A percentile compares a stretch with the other conserved stretches of the same genome.
These are phyloP conservation scores for Anthoptus insignis DNA, from an alignment of 2,888 invertebrate genomes.

Conservation along the genomic window DNA sequence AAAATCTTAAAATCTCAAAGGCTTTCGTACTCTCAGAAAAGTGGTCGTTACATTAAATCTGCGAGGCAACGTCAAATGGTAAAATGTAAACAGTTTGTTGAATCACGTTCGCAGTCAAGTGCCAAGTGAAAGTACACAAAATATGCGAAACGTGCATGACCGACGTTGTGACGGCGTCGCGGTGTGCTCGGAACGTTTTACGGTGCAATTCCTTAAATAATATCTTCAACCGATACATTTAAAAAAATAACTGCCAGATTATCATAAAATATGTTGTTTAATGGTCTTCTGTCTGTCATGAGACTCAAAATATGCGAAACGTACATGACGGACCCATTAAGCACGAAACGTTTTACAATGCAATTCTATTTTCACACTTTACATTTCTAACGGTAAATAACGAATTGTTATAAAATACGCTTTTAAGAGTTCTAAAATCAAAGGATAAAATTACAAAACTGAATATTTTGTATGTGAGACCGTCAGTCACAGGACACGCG, in stretches of 20 bases:
- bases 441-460: too few relatives aligned
- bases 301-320: too few relatives aligned
- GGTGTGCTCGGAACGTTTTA: neutral
- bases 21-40: neutral
- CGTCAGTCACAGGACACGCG: too few relatives aligned
- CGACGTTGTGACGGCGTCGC: neutral
- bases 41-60: constrained; percentile 10
- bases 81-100: constrained; percentile 27
- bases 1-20: neutral
- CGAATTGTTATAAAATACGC: too few relatives aligned
- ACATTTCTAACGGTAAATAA: neutral
- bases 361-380: neutral
- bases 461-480: too few relatives aligned
- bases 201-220: constrained; percentile 10
- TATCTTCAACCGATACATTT: too few relatives aligned
- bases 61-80: neutral
- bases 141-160: constrained; percentile 53
- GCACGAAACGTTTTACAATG: constrained; percentile 18
- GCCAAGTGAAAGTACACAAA: constrained; percentile 66
- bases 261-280: too few relatives aligned
- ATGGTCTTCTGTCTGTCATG: too few relatives aligned
- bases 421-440: too few relatives aligned
- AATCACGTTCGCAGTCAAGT: constrained; percentile 50
- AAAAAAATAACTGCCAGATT: too few relatives aligned
- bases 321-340: too few relatives aligned